Evolutionary conservation across 1,140 invertebrate species (phyloP), one percentile per base, ranked within the genome.

Genomic region (Ectropis grisescens): DNA sequence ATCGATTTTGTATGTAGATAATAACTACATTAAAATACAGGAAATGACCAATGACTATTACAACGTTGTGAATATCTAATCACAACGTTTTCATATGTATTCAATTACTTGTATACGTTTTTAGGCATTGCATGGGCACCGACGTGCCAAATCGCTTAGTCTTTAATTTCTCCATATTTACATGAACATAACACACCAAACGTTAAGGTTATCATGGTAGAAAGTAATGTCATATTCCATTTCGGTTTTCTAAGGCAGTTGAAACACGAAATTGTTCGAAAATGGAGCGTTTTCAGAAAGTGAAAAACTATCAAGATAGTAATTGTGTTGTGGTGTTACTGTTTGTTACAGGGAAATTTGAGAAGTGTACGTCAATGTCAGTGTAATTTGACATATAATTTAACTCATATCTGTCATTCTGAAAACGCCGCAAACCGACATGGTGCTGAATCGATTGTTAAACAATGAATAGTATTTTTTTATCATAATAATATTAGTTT

Each of bases 1-100:
- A 76, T 80, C 69, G 62, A 80, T 71, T 72, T 76, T 75, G 70
- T 76, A 75, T 80, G 75, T 74, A 72, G 61, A 58, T 79, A 70
- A 78, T 72, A 71, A 68, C 74, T 80, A 80, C 74, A 68, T 71
- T 80, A 80, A 76, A 72, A 54, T 76, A 80, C 60, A 69, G 71
- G n/a, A 76, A 72, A 72, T 72, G 66, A 69, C 53, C 47, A 49
- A 72, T 72, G 71, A 67, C 57, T 75, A 71, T 75, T 72, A 74
- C 61, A 74, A 67, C 58, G 50, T 59, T 36, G 57, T 70, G 59
- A 65, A 48, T 65, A 44, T 57, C 75, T 80, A 80, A 75, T 76
- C 75, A 76, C 75, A 76, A 64, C n/a, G n/a, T 62, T 70, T 69
- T 41, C 23, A 72, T 76, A 80, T 80, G 71, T 74, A 74, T 72